Base-by-base conservation (phyloP, 2,113 vertebrate species). In the Nesospiza acunhae region DNA sequence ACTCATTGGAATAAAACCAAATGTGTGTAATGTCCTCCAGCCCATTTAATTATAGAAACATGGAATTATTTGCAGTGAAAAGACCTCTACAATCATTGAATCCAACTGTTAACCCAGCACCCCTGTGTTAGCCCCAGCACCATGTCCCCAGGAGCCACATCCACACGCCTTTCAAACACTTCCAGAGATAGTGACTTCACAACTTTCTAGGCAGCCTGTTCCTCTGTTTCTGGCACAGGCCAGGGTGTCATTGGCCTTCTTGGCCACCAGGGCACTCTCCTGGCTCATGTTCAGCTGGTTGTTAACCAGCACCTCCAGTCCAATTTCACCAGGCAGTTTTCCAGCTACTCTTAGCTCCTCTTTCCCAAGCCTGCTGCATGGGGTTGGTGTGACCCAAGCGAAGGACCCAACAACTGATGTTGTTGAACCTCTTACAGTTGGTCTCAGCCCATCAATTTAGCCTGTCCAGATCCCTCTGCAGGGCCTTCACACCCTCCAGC, bases 361-460 rank as follows among this genome's bases (percentile, higher is more conserved):
- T 60, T 73, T 13, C 26, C 44, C 37, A 41, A 19, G 20, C 20
- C 24, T 9, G 5, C 16, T n/a, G 3, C 49, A 18, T 15, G 9
- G 14, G 17, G n/a, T 13, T 30, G 20, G 28, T 49, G 47, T 30
- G 55, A n/a, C 27, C 11, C 19, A 62, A 58, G n/a, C 1, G 2
- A 9, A 17, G 33, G 24, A 41, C 44, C 24, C 0, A 0, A 42
- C 21, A 76, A 21, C 12, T 41, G 15, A 21, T 15, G 13, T 41
- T 39, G 24, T 12, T 55, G n/a, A 47, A 28, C 6, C 19, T 27
- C 18, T 15, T 13, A 12, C 7, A 39, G 16, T 15, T 33, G 5
- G 7, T 41, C n/a, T 56, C 41, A 47, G 52, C 37, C 30, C 26
- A 70, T 17, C 6, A 3, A 11, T 67, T 10, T 46, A 78, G 31